Percentiles rank a stretch among this genome's conserved stretches.
Conservation (phyloP, 2,113 vertebrate species). For the Channa maculata region DNA sequence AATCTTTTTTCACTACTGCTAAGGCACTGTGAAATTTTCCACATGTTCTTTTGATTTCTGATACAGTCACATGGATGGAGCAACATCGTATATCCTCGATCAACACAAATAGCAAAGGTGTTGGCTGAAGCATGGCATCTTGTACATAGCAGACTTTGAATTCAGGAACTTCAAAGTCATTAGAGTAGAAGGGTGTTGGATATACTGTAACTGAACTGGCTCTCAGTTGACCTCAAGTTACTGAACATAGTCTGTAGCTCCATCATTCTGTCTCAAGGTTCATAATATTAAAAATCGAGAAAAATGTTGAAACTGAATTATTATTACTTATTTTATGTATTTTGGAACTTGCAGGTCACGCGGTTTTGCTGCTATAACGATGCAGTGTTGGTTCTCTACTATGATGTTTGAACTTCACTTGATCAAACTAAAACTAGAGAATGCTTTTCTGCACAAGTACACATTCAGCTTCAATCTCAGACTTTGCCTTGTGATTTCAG, state of each 20-base stretch:
- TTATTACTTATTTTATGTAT: not conserved
- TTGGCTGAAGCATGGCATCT: constrained; percentile 20
- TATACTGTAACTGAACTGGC: constrained; percentile 3
- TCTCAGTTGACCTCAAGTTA: not conserved
- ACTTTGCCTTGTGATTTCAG: constrained; percentile 25
- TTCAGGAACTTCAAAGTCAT: constrained; percentile 41
- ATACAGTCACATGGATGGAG: constrained; percentile 18
- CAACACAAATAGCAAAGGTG: constrained; percentile 40
- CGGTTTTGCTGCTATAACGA: not conserved
- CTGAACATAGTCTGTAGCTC: not conserved
- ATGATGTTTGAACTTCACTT: not conserved
- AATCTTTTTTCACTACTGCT: not conserved
- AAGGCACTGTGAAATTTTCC: constrained; percentile 7
- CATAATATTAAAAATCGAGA: not conserved
- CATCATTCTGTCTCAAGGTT: not conserved
- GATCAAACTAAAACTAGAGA: constrained; percentile 24
- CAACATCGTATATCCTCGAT: constrained; percentile 40
- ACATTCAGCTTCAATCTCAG: constrained; percentile 11
- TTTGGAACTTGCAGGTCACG: not conserved
- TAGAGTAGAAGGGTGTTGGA: constrained; percentile 11
- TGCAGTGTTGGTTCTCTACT: not conserved
- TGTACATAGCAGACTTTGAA: constrained; percentile 38
- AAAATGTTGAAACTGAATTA: not conserved
- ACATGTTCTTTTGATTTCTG: constrained; percentile 45
- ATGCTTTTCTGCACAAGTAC: not conserved